Base-by-base conservation (phyloP, 2,113 vertebrate species). In the Thalassoma bifasciatum region DNA sequence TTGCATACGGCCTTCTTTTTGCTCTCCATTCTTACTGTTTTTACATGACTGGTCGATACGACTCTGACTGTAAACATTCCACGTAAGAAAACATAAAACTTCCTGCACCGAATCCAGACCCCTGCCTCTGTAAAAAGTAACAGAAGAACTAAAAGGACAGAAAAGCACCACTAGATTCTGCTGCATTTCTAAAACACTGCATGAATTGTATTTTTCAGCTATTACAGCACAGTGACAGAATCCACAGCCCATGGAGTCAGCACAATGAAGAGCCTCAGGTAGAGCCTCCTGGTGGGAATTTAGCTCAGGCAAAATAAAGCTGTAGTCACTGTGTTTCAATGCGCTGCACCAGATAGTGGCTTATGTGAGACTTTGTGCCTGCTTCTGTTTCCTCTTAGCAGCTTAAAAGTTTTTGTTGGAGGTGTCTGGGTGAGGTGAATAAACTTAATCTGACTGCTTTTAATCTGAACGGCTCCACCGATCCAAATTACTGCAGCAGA, bases 221-320 rank as follows among this genome's bases (percentile, higher is more conserved):
- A 30, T 30, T 30, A 30, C 21, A 42, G 16, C n/a, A n/a, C 7
- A 51, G 53, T 38, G 57, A 38, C 51, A 21, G 65, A 22, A 14
- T n/a, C 22, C 47, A 26, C 36, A 69, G 61, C 36, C 8, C 59
- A 16, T 38, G 17, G 5, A 62, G 21, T 66, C 54, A 62, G 56
- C 49, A 66, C 17, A 44, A 26, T n/a, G 26, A 50, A 23, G 81
- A 37, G 59, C 78, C 63, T 60, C 21, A 58, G 62, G 40, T 13
- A 7, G 22, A 73, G 50, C 42, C 52, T 68, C 63, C 38, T 16
- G 30, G 1, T 61, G 63, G 79, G 58, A 64, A 52, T 46, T 51
- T 24, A 26, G 21, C 53, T 21, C 30, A 10, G 34, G 22, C 50
- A 47, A 22, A 9, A 50, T 19, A 17, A 60, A 47, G 9, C 24